Evolutionary conservation across 2,113 vertebrate genomes (phyloP), one percentile per base, ranked within the genome.

Genomic region (Phaethon lepturus): DNA sequence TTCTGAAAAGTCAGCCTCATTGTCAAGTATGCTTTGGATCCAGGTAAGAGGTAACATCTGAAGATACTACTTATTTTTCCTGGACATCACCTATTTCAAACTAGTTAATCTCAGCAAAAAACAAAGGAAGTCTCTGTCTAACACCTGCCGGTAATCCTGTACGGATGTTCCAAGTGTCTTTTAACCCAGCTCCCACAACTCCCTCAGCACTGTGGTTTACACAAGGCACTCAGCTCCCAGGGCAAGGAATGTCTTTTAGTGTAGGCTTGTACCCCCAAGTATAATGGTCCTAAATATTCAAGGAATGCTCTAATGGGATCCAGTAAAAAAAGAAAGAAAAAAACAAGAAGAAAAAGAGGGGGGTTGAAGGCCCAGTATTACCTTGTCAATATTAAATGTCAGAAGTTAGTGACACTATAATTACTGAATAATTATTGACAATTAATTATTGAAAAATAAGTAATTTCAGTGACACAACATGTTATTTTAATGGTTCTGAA

Each of bases 221-320:
- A 58, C 0, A 4, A 78, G 23, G 33, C 0, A 0, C 35, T 72
- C 49, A 53, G 17, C 7, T 88, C 31, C 60, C 15, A 69, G 23
- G 19, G 16, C 25, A 93, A 45, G 20, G 10, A 79, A 45, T 24
- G 19, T 35, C 29, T 47, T 90, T 62, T 59, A 63, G 33, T 47
- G 24, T 2, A 62, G 15, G 11, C 18, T 69, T 76, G 18, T 55
- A 56, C 2, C 24, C 16, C 5, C 1, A 64, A 26, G 24, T 20
- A 12, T 13, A 58, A 33, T 19, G 16, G 47, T 72, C 10, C 47
- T 69, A 2, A 35, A 71, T 52, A 25, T 69, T 77, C 50, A 72
- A 93, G 44, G 20, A 67, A 7, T 59, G n/a, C 9, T 77, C 33
- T 75, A 55, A 75, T 22, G 4, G 4, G 33, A 64, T 10, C 17